These are phyloP conservation scores for Pterocles burchelli DNA, from an alignment of 2,113 vertebrate species.

Conservation along the genomic window DNA sequence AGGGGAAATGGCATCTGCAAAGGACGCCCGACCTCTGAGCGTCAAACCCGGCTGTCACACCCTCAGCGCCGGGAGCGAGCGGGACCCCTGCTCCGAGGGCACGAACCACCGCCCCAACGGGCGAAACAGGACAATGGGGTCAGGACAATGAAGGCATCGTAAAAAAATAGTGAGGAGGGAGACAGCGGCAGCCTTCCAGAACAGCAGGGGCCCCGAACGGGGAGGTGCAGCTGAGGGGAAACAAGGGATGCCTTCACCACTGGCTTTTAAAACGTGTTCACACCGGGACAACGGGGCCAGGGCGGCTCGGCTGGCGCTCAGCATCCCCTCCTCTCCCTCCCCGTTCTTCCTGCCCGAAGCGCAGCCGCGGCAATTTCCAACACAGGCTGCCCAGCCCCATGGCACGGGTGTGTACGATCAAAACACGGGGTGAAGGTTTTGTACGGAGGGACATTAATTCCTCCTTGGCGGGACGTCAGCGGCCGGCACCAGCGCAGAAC, in stretches of 20 bases:
- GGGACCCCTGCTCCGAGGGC: background rate
- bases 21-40: rapidly evolving
- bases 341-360: background rate
- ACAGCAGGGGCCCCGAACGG: background rate
- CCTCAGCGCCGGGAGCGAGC: background rate
- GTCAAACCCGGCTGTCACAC: background rate
- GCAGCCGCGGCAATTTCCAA: background rate
- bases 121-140: background rate
- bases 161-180: background rate
- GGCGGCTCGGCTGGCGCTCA: background rate
- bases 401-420: background rate
- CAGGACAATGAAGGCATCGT: background rate
- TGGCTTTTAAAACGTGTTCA: background rate
- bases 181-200: background rate
- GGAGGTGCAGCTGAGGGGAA: background rate
- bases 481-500: background rate
- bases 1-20: background rate
- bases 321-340: background rate
- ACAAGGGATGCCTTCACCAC: background rate
- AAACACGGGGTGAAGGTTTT: background rate
- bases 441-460: background rate
- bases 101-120: too few relatives aligned
- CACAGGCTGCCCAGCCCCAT: background rate
- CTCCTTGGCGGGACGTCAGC: background rate
- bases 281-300: background rate